A percentile compares a stretch with the other conserved stretches of the same genome.
Conservation (phyloP, 37 sponge, comb jelly and placozoan species). For the Diacarnus erythraeanus region DNA sequence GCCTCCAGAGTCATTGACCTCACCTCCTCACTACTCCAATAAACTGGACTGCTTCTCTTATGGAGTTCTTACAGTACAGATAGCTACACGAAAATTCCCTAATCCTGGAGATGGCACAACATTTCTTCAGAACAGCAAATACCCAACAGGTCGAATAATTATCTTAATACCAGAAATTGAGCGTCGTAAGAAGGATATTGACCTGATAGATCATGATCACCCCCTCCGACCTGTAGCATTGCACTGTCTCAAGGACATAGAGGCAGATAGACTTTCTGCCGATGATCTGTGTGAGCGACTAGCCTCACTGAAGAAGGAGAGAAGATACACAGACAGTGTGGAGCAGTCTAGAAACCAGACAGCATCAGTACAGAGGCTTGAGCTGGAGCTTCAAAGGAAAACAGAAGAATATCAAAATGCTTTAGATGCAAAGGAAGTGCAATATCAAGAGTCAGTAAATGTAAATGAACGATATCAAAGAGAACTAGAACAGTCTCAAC, state of each 20-base stretch:
- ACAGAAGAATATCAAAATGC: too few species aligned
- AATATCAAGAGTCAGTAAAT: too few species aligned
- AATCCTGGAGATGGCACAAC: background rate
- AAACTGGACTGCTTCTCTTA: constrained; percentile 36
- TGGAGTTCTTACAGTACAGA: constrained; percentile 34
- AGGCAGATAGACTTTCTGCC: background rate
- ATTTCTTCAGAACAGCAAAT: background rate
- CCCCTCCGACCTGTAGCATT: background rate
- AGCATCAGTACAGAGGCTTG: background rate
- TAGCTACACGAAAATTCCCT: constrained; percentile 11
- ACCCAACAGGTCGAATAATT: background rate
- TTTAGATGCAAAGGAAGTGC: too few species aligned
- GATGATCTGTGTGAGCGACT: constrained; percentile 4
- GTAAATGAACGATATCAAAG: too few species aligned
- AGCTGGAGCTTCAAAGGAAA: background rate
- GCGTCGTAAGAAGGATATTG: background rate
- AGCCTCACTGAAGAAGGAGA: background rate
- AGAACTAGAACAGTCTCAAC: background rate
- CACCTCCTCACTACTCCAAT: constrained; percentile 1
- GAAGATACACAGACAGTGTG: background rate
- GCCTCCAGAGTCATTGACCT: constrained; percentile 36
- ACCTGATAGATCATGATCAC: background rate
- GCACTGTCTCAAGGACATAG: background rate
- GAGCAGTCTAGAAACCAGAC: background rate
- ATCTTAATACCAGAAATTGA: background rate